phyloP scores from a whole-genome alignment of 2,113 vertebrate species.

The Sander lucioperca region DNA sequence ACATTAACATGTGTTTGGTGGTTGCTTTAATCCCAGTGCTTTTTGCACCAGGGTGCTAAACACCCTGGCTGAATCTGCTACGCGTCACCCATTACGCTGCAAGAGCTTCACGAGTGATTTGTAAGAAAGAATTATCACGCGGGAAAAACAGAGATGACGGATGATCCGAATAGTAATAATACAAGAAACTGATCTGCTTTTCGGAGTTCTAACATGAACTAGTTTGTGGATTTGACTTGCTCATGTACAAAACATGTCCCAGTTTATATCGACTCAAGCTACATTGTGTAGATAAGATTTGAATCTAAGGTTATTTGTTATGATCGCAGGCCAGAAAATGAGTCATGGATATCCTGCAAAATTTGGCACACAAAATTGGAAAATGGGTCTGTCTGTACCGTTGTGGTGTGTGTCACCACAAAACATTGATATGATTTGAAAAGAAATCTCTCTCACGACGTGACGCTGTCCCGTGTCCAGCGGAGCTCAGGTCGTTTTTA shows the following conservation, averaged over 20 bases:
- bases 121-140: neutral
- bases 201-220: neutral
- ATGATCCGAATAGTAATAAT: neutral
- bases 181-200: neutral
- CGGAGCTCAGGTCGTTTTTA: conserved; percentile 60
- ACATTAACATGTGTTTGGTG: neutral
- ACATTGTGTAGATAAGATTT: neutral
- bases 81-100: neutral
- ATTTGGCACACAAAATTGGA: neutral
- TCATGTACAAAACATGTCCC: neutral
- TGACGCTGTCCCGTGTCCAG: conserved; percentile 31
- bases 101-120: neutral
- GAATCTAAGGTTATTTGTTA: neutral
- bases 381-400: neutral
- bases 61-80: neutral
- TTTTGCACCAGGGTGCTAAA: conserved; percentile 4
- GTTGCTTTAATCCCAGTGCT: conserved; percentile 1
- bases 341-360: no score
- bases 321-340: neutral
- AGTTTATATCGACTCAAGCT: neutral
- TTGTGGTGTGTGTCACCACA: neutral
- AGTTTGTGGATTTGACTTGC: neutral
- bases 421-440: neutral
- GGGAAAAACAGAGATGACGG: neutral
- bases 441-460: conserved; percentile 1